Evolutionary conservation across 92 coral and sea anemone species (phyloP).

Genomic region (Bergia sp.): DNA sequence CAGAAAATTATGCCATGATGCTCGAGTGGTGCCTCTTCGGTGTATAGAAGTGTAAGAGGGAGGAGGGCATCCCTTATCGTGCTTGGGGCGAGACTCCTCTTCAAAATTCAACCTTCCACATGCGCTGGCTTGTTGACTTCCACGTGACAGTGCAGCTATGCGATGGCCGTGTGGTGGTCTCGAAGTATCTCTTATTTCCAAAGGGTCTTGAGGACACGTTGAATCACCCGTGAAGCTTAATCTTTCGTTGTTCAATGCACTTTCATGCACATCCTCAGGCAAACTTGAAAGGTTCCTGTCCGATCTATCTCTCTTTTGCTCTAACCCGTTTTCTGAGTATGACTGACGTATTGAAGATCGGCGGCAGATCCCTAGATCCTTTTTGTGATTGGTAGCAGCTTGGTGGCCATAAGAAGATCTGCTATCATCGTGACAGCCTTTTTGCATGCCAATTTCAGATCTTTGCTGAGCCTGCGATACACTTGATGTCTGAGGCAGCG

Average conservation of each 20-base stretch:
- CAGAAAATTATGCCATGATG: neutral
- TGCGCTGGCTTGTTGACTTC: neutral
- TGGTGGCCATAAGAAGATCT: neutral
- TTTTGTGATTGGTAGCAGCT: neutral
- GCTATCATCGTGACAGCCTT: neutral
- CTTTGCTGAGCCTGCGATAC: neutral
- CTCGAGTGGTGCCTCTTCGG: neutral
- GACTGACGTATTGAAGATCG: neutral
- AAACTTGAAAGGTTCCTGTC: neutral
- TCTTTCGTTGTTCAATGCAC: too few relatives aligned
- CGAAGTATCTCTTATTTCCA: neutral
- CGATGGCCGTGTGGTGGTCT: neutral
- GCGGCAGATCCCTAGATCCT: neutral
- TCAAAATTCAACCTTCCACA: neutral
- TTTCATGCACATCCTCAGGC: neutral
- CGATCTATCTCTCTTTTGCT: neutral
- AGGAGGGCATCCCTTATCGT: neutral
- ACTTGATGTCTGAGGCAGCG: constrained; percentile 19
- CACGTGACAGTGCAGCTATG: neutral
- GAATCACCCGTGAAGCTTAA: neutral
- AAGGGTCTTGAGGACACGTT: neutral
- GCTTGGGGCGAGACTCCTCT: neutral
- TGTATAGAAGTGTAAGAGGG: constrained; percentile 10
- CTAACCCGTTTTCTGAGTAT: neutral
- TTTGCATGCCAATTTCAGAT: neutral